Evolutionary conservation across 2,113 vertebrate species (phyloP), one percentile per base, ranked within the genome.

Genomic region (Engraulis encrasicolus): DNA sequence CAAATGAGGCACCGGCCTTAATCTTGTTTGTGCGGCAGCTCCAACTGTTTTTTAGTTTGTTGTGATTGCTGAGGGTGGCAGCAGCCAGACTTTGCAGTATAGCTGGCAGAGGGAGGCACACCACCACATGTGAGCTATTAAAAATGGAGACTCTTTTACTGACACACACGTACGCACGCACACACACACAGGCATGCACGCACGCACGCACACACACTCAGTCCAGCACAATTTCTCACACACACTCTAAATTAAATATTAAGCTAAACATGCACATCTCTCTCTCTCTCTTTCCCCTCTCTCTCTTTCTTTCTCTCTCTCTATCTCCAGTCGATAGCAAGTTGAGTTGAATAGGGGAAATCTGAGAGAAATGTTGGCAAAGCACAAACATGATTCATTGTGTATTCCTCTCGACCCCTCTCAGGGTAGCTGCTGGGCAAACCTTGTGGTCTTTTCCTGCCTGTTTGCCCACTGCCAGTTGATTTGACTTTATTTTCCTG

Each of bases 241-340:
- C 58, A 66, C 58, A 66, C 11, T 34, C 61, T 71, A 71, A 71
- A 71, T 71, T 71, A 71, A 71, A 71, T 71, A 71, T 71, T 71
- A 71, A 71, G 61, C 61, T 15, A 17, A 71, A 71, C 31, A 31
- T 71, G 61, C 61, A 71, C 34, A 31, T 71, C 23, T 71, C 61
- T 12, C 61, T 71, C 17, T n/a, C n/a, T 71, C 23, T 71, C 61
- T 12, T 31, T 71, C 17, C 23, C 34, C 61, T 12, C 61, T 71
- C 17, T 71, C 23, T 71, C 61, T 12, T 31, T 71, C 17, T 71
- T 14, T 71, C 61, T 12, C 61, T 71, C 17, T 71, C 23, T 71
- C 61, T 12, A 23, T 71, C 17, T 71, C 27, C 61, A 71, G 61
- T 71, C 31, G 61, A 71, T 71, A 71, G 61, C 31, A 31, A 27